Base-by-base conservation (phyloP, 1,140 invertebrate genomes). In the Drosophila ogumai region DNA sequence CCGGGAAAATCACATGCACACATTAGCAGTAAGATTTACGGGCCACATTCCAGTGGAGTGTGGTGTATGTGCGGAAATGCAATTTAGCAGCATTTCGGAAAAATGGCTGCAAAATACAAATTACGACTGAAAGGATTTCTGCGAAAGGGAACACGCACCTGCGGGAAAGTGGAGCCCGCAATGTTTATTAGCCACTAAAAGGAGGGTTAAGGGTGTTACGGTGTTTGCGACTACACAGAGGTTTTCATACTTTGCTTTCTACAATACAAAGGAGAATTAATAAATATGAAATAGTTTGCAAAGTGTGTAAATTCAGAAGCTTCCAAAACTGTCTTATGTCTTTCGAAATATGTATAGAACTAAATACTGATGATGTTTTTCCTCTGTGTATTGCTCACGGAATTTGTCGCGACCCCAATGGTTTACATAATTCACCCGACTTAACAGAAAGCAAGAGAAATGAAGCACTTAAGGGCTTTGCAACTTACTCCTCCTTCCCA, bases 51-150 rank as follows among this genome's bases (percentile, higher is more conserved):
- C 54, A 41, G 19, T 36, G 31, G 58, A 31, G 40, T 22, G 31
- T 34, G n/a, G 43, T 41, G 52, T 40, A 41, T 43, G 32, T 58
- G 38, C 31, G 44, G 28, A 50, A 52, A 61, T 72, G 79, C 71
- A 81, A 81, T 76, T 81, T 59, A 55, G 54, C 58, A 44, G 44
- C 40, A 40, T 19, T 75, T 65, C 25, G 41, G 28, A 67, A 77
- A 82, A 78, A 74, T 64, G 58, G 43, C 44, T 58, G 46, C 65
- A 64, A 87, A 81, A 64, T 65, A 44, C 60, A 63, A 69, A 67
- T 63, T 76, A 60, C 56, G 34, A 67, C 22, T 49, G 50, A 52
- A 61, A 36, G 32, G 32, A 56, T 44, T 67, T 46, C 5, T 38
- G 34, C 12, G 28, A 74, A 60, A 60, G 36, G 49, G 9, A 46